Conservation (phyloP, 2,888 invertebrate species). For the Apodemia duryi region DNA sequence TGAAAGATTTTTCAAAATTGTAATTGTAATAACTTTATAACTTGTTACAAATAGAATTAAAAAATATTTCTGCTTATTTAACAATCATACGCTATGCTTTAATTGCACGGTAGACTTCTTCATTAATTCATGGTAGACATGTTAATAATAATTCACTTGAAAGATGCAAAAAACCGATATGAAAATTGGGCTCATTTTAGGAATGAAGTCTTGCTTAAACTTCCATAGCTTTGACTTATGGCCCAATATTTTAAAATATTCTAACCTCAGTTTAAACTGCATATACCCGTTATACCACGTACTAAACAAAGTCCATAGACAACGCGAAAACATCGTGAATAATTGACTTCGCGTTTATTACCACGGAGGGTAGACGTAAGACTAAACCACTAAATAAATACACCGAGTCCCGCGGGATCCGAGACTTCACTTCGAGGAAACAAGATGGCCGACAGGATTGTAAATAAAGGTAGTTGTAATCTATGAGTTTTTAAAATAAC, state of each 20-base stretch:
- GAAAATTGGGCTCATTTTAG: no score
- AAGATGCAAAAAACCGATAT: no score
- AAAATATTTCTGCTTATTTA: no score
- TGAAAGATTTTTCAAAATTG: no score
- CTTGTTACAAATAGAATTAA: no score
- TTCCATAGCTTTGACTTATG: neutral
- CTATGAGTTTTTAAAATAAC: neutral
- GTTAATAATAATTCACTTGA: no score
- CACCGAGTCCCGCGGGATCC: conserved; percentile 34
- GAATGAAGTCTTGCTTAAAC: neutral
- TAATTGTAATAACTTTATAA: no score
- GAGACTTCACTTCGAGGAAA: conserved; percentile 31
- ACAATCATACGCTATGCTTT: no score
- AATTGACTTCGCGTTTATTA: conserved; percentile 30
- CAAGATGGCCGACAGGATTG: conserved; percentile 33
- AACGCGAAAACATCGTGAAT: conserved; percentile 26
- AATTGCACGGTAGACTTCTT: no score
- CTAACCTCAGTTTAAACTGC: conserved; percentile 18
- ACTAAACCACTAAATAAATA: conserved; percentile 58
- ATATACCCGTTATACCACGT: conserved; percentile 5
- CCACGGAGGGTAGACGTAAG: conserved; percentile 36
- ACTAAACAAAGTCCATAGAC: conserved; percentile 30
- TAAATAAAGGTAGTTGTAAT: conserved; percentile 1
- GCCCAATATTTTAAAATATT: neutral
- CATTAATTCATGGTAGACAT: no score